Conservation (phyloP, 2,888 invertebrate species). For the Leucophenga maculata region DNA sequence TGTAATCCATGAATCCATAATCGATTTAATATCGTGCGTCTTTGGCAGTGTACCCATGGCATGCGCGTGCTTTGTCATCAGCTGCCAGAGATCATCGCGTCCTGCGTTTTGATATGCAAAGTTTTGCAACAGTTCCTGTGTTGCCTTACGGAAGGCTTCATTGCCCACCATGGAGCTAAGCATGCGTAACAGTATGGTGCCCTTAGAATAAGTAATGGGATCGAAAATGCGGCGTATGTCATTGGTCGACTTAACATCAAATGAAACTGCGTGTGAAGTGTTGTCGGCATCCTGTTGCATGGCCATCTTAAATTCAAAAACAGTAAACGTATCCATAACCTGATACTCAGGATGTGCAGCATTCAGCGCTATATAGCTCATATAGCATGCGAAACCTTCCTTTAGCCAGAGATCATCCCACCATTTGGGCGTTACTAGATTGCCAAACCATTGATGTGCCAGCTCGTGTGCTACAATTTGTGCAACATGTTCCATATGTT, state of each 20-base stretch:
- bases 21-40: slow-evolving; percentile 74
- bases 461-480: slow-evolving; percentile 84
- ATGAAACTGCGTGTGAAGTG: slow-evolving; percentile 79
- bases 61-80: slow-evolving; percentile 76
- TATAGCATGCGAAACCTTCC: slow-evolving; percentile 75
- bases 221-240: slow-evolving; percentile 81
- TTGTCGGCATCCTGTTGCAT: slow-evolving; percentile 77
- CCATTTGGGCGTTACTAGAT: slow-evolving; percentile 82
- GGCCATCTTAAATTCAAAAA: slow-evolving; percentile 74
- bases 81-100: slow-evolving; percentile 78
- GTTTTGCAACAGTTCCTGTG: slow-evolving; percentile 74
- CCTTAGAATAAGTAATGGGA: slow-evolving; percentile 82
- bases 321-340: slow-evolving; percentile 75
- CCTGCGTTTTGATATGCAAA: slow-evolving; percentile 77
- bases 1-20: slow-evolving; percentile 81
- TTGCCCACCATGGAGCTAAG: slow-evolving; percentile 80
- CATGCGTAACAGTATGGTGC: slow-evolving; percentile 82
- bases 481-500: slow-evolving; percentile 78
- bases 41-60: slow-evolving; percentile 67
- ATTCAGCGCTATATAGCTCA: slow-evolving; percentile 72
- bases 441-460: slow-evolving; percentile 88
- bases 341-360: slow-evolving; percentile 76
- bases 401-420: slow-evolving; percentile 83
- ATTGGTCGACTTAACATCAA: slow-evolving; percentile 76
- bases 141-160: slow-evolving; percentile 74